Base-by-base conservation (phyloP, 1,140 invertebrate species). In the Cydia fagiglandana region DNA sequence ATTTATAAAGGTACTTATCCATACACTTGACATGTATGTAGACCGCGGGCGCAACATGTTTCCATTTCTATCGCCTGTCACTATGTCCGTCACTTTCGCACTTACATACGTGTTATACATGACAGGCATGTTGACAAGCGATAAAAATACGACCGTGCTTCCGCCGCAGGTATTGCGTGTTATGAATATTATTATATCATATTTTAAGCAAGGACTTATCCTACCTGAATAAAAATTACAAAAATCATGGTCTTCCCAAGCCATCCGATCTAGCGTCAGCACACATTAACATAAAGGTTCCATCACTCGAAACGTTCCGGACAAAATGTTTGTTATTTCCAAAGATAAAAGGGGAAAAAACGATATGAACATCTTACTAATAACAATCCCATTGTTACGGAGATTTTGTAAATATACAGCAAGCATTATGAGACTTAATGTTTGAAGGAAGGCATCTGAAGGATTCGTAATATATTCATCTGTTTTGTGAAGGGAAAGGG, bases 291-390 rank as follows among this genome's bases (percentile, higher is more conserved):
- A 70, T 70, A 70, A 70, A 70, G 66, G 66, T 17, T 12, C 28
- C 66, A 45, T 70, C 66, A 70, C 66, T 45, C 34, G 15, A 70
- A 70, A 41, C 66, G 66, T 38, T 70, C 30, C 30, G 34, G 66
- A 70, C 66, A 70, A 66, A 66, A 17, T 70, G 66, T 45, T 70
- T 70, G 38, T 70, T 70, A 41, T 70, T 70, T 70, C 15, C 66
- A 70, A 70, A 70, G 66, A 70, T 45, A 70, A 70, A 70, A 70
- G 66, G n/a, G 38, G 64, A 68, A 61, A 61, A 61, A 70, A 70
- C 66, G 66, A 38, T 41, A 70, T 45, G 13, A 70, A 70, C 66
- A 17, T 70, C 17, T 70, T 24, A 61, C 66, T 30, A 34, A 34
- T n/a, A 38, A 70, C 28, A 34, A 66, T 38, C 34, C 66, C 5